These are phyloP conservation scores for Marmota flaviventris DNA, from an alignment of 2,113 vertebrate species.

Conservation along the genomic window DNA sequence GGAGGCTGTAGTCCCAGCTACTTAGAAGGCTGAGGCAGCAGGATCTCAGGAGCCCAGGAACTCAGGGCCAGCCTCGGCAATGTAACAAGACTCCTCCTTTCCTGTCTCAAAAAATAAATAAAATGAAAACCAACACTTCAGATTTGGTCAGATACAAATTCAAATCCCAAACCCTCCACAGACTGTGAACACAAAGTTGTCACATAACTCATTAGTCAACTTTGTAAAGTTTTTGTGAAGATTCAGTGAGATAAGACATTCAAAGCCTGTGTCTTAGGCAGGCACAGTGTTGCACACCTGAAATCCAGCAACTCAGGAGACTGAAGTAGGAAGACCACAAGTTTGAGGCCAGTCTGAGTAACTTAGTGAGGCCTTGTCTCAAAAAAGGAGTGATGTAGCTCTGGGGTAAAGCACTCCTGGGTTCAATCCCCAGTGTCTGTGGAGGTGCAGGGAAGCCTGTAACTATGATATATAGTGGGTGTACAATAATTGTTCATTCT, in stretches of 20 bases:
- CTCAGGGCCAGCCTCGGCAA: neutral
- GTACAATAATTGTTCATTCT: neutral
- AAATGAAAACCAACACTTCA: neutral
- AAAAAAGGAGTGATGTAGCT: no score
- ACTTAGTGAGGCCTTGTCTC: no score
- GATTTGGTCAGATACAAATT: neutral
- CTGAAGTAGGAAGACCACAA: no score
- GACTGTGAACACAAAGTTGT: neutral
- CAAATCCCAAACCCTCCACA: neutral
- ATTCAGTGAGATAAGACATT: neutral
- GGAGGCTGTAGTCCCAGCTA: neutral
- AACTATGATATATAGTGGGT: constrained; percentile 10
- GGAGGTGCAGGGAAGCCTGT: neutral
- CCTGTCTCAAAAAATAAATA: neutral
- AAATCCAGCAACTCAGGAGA: no score
- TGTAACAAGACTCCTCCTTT: neutral
- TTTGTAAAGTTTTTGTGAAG: neutral
- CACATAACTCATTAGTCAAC: neutral
- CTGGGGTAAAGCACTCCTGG: no score
- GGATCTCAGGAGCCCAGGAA: neutral
- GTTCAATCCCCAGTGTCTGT: no score
- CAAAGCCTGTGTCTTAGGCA: neutral
- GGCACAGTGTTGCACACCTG: no score
- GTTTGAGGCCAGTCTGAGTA: no score
- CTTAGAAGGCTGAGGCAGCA: neutral